Evolutionary conservation across 2,797 vertebrate species (phyloP).

Genomic region (Phataginus tricuspis): DNA sequence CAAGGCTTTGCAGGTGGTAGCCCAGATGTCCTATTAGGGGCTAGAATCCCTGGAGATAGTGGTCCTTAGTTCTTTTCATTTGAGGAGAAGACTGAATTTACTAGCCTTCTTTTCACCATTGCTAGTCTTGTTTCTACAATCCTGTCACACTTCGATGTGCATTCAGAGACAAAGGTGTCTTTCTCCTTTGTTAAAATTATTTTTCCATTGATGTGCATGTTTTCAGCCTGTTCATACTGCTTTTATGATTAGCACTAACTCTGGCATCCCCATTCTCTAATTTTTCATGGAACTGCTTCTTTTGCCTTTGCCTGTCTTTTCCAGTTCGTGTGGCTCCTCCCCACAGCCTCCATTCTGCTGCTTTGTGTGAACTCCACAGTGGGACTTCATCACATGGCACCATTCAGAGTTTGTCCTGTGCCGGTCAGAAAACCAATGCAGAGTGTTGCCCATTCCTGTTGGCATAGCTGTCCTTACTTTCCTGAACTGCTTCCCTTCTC

Average conservation of each 20-base stretch:
- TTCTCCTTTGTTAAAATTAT: not conserved
- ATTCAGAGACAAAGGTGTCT: not conserved
- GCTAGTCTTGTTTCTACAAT: not conserved
- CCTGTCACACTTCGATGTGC: not conserved
- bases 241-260: not conserved
- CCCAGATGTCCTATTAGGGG: not conserved
- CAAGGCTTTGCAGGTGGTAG: rapidly evolving
- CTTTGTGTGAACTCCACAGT: not conserved
- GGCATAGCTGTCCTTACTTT: not conserved
- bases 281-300: not conserved
- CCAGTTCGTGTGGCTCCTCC: not conserved
- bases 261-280: not conserved
- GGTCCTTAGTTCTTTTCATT: not conserved
- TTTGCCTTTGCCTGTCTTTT: not conserved
- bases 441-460: not conserved
- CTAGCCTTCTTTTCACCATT: not conserved
- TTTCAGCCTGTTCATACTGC: not conserved
- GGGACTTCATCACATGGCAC: no score
- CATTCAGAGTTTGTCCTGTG: not conserved
- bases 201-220: not conserved
- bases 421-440: not conserved
- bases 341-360: not conserved
- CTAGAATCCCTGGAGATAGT: not conserved
- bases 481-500: not conserved
- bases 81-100: not conserved